Evolutionary conservation across 2,113 vertebrate species (phyloP).

Genomic region (Muntiacus muntjak): DNA sequence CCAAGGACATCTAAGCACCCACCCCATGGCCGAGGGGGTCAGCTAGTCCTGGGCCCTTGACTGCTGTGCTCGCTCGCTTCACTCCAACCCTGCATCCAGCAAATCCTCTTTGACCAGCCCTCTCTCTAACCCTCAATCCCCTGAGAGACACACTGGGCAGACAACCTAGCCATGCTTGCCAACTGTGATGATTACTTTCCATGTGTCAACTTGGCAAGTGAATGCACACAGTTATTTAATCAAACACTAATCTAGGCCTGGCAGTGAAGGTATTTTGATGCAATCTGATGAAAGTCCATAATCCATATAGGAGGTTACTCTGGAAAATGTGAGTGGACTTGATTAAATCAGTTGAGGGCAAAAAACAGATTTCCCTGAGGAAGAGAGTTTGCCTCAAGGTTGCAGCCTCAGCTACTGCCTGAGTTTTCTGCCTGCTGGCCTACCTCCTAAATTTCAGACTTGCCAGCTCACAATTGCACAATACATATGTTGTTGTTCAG

Average conservation of each 20-base stretch:
- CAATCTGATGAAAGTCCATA: not conserved
- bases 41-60: not conserved
- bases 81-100: accelerated
- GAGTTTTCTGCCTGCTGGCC: not conserved
- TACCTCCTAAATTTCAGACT: not conserved
- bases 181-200: not conserved
- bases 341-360: not conserved
- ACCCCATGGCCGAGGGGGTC: not conserved
- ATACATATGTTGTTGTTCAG: not conserved
- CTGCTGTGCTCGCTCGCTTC: accelerated
- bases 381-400: not conserved
- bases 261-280: not conserved
- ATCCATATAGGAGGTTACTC: not conserved
- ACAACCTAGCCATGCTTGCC: not conserved
- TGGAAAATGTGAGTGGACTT: not conserved
- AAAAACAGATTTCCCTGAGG: not conserved
- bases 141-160: not conserved
- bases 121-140: not conserved
- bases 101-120: not conserved
- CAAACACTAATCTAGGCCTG: too few species aligned
- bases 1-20: not conserved
- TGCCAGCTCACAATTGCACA: not conserved
- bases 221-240: not conserved
- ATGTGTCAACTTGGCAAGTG: not conserved
- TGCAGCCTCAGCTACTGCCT: not conserved